Percentiles rank a stretch among this genome's conserved stretches.
Evolutionary conservation across 2,888 invertebrate species (phyloP).

Genomic region (Tribolium freemani): DNA sequence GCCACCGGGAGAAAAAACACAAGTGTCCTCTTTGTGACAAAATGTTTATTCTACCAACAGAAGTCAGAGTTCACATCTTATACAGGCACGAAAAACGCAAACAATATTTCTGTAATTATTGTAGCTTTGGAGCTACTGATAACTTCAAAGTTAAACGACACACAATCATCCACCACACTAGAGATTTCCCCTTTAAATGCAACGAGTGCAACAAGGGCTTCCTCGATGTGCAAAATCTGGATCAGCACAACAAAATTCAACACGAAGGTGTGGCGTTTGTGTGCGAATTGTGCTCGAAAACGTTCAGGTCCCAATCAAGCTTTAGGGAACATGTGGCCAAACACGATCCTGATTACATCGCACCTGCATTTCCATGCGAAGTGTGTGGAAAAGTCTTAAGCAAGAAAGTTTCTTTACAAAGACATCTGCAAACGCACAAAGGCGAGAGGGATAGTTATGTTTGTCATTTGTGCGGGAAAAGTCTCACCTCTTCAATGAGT

Average conservation of each 20-base stretch:
- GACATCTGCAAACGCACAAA: too few species aligned
- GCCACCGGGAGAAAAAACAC: too few species aligned
- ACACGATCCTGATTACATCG: constrained; percentile 49
- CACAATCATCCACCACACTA: constrained; percentile 60
- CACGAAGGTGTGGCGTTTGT: constrained; percentile 54
- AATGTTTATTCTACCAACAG: background rate
- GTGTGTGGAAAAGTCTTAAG: too few species aligned
- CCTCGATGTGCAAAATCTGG: constrained; percentile 49
- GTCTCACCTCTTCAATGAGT: too few species aligned
- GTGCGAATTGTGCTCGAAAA: constrained; percentile 55
- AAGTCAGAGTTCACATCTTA: background rate
- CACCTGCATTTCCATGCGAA: too few species aligned
- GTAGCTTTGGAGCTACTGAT: background rate
- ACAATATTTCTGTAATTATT: background rate
- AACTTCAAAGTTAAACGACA: constrained; percentile 27
- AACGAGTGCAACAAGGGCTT: constrained; percentile 54
- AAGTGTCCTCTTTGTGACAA: background rate
- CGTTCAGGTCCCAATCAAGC: constrained; percentile 48
- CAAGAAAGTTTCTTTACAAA: too few species aligned
- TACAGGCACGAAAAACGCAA: background rate
- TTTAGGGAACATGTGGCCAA: constrained; percentile 46
- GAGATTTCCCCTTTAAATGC: constrained; percentile 69
- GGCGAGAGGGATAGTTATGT: too few species aligned
- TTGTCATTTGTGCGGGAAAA: too few species aligned
- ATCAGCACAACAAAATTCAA: constrained; percentile 51